Evolutionary conservation across 1,140 invertebrate genomes (phyloP).

Genomic region (Drosophila persimilis): DNA sequence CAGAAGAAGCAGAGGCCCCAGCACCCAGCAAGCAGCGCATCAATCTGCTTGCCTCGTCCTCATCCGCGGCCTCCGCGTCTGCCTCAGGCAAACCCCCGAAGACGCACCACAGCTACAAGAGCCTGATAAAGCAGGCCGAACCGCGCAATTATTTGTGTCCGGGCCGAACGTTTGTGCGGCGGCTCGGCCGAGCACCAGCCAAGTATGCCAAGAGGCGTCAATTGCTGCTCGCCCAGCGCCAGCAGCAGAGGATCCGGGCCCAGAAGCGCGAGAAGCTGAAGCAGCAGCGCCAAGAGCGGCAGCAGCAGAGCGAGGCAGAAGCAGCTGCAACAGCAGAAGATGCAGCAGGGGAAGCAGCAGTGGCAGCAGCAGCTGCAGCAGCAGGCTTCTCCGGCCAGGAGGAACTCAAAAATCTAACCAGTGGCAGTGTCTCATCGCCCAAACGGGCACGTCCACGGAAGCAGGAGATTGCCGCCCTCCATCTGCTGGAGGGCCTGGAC

Average conservation of each 20-base stretch:
- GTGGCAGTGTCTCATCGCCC: slow-evolving; percentile 48
- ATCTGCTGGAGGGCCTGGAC: slow-evolving; percentile 61
- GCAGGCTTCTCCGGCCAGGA: not conserved
- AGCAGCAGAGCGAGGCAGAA: slow-evolving; percentile 19
- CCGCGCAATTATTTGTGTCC: slow-evolving; percentile 72
- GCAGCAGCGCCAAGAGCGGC: not conserved
- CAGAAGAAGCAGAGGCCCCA: slow-evolving; percentile 10
- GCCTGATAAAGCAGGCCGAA: slow-evolving; percentile 80
- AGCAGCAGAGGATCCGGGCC: slow-evolving; percentile 63
- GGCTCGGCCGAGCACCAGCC: slow-evolving; percentile 56
- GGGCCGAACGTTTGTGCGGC: slow-evolving; percentile 71
- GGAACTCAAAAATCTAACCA: not conserved
- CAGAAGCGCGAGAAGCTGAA: slow-evolving; percentile 38
- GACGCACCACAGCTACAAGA: slow-evolving; percentile 78
- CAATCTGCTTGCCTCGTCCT: slow-evolving; percentile 64
- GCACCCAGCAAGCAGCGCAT: slow-evolving; percentile 51
- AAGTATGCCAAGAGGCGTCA: slow-evolving; percentile 75
- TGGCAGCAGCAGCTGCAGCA: not conserved
- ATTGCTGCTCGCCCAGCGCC: slow-evolving; percentile 62
- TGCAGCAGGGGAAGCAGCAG: not conserved
- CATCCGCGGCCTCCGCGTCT: slow-evolving; percentile 6
- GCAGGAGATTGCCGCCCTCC: slow-evolving; percentile 63
- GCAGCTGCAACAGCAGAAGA: slow-evolving; percentile 17
- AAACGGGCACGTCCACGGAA: slow-evolving; percentile 64
- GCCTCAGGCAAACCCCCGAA: slow-evolving; percentile 68